A percentile compares a stretch with the other conserved stretches of the same genome.
Conservation (phyloP, 1,140 invertebrate genomes). For the Saxidomus purpurata region DNA sequence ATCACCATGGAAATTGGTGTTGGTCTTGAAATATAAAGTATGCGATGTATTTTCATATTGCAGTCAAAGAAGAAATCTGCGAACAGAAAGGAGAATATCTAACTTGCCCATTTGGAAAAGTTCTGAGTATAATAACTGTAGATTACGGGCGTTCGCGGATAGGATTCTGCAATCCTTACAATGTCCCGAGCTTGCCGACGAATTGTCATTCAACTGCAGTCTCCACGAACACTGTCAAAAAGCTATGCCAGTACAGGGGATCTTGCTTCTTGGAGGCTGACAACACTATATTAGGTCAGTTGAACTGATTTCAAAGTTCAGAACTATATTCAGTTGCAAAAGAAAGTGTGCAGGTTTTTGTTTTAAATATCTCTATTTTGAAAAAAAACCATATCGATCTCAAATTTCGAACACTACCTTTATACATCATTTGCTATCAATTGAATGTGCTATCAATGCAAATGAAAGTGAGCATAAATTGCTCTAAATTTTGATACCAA, state of each 20-base stretch:
- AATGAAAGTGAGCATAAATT: too few relatives aligned
- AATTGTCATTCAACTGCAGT: conserved; percentile 53
- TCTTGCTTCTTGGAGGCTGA: conserved; percentile 60
- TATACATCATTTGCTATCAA: too few relatives aligned
- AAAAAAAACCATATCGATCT: background rate
- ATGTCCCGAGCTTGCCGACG: conserved; percentile 53
- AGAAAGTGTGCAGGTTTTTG: too few relatives aligned
- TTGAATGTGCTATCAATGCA: too few relatives aligned
- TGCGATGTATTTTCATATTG: too few relatives aligned
- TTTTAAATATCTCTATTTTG: background rate
- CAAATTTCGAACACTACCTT: too few relatives aligned
- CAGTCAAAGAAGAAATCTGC: conserved; percentile 51
- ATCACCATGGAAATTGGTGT: too few relatives aligned
- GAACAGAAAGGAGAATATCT: conserved; percentile 62
- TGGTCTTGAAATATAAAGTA: too few relatives aligned
- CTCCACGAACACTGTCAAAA: conserved; percentile 26
- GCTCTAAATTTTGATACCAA: too few relatives aligned
- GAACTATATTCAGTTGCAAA: background rate
- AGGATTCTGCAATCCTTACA: conserved; percentile 60
- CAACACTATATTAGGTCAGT: conserved; percentile 63
- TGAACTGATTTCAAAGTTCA: background rate
- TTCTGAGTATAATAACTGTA: conserved; percentile 29
- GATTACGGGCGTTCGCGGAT: conserved; percentile 40
- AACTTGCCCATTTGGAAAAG: conserved; percentile 44
- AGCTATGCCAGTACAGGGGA: conserved; percentile 15